Evolutionary conservation across 1,140 invertebrate species (phyloP).

Genomic region (Calliopsis andreniformis): DNA sequence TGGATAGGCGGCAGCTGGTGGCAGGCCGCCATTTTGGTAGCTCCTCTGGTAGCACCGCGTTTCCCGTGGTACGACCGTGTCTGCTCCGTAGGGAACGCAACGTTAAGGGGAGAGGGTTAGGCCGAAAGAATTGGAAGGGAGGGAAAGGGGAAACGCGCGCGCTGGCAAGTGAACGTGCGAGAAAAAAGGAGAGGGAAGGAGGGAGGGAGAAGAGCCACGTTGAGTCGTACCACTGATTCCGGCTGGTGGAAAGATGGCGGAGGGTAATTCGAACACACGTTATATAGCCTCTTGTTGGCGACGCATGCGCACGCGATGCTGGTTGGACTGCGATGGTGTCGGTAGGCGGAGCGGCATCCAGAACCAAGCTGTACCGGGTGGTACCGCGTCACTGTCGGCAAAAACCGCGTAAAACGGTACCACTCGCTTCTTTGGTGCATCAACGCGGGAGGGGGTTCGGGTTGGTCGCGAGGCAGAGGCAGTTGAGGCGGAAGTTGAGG

Average conservation of each 20-base stretch:
- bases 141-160: neutral
- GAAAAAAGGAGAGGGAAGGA: neutral
- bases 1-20: slow-evolving; percentile 10
- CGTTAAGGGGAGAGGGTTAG: neutral
- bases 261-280: slow-evolving; percentile 63
- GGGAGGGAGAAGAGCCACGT: slow-evolving; percentile 8
- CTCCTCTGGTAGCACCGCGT: neutral
- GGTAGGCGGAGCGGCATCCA: slow-evolving; percentile 52
- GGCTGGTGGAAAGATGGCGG: slow-evolving; percentile 59
- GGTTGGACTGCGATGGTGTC: slow-evolving; percentile 49
- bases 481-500: slow-evolving; percentile 31
- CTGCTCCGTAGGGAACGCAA: neutral
- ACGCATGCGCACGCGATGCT: slow-evolving; percentile 51
- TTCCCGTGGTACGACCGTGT: slow-evolving; percentile 19
- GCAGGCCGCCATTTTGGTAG: slow-evolving; percentile 34
- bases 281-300: slow-evolving; percentile 39
- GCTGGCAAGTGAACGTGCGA: neutral
- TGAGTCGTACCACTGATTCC: slow-evolving; percentile 32
- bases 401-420: slow-evolving; percentile 52
- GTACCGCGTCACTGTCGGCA: slow-evolving; percentile 41
- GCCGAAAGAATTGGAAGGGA: neutral
- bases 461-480: slow-evolving; percentile 1
- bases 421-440: slow-evolving; percentile 26
- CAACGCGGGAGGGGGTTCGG: neutral
- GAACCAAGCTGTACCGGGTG: slow-evolving; percentile 39